phyloP scores from a whole-genome alignment of 2,113 vertebrate species.

The Myodes glareolus region DNA sequence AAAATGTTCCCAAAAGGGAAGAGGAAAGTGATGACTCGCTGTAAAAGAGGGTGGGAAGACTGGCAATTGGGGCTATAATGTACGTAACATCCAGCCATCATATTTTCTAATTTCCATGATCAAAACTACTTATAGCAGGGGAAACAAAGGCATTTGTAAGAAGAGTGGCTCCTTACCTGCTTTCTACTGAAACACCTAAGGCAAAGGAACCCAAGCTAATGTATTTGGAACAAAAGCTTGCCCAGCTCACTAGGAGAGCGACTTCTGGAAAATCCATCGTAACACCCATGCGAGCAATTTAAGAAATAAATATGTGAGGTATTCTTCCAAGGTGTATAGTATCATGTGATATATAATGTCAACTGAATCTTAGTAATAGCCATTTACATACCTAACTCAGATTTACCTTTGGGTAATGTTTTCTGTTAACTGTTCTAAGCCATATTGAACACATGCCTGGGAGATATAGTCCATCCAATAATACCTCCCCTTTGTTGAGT shows the following conservation, averaged over 20 bases:
- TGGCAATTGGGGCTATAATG: background rate
- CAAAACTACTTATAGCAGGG: background rate
- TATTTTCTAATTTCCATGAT: background rate
- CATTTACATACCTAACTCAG: background rate
- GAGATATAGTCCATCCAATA: background rate
- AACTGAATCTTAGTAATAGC: background rate
- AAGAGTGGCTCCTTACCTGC: background rate
- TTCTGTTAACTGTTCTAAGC: slow-evolving; percentile 7
- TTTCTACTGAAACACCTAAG: background rate
- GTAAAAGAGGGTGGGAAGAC: background rate
- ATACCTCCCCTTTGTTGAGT: background rate
- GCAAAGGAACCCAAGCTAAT: background rate
- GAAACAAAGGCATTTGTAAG: background rate
- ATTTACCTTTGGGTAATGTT: background rate
- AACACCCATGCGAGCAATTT: background rate
- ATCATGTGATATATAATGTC: background rate
- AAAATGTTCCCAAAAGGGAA: background rate
- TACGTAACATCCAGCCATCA: background rate
- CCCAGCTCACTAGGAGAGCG: background rate
- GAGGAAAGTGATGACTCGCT: background rate
- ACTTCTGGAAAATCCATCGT: background rate
- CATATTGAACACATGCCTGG: background rate
- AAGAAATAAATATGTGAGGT: background rate
- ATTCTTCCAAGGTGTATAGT: background rate
- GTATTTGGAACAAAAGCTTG: background rate